phyloP scores from a whole-genome alignment of 2,113 vertebrate species.

The Sminthopsis crassicaudata region DNA sequence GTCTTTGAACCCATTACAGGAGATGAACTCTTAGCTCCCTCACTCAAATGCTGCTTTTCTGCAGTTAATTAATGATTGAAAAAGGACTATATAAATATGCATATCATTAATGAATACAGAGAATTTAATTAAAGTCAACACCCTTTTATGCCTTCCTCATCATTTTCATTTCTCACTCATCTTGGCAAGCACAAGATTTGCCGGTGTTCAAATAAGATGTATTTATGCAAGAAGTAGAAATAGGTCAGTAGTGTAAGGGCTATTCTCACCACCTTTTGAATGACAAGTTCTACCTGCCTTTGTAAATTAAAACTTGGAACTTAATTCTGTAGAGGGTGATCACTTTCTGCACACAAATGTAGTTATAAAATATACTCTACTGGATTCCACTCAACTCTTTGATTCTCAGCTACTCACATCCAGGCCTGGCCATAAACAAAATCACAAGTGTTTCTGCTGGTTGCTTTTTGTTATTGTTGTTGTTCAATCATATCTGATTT shows the following conservation, averaged over 20 bases:
- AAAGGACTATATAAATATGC: neutral
- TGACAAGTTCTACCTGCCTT: neutral
- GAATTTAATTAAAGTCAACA: neutral
- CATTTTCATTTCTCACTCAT: neutral
- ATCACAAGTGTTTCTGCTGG: neutral
- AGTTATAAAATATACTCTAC: neutral
- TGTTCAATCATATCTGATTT: neutral
- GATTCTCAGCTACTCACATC: neutral
- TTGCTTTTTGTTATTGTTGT: neutral
- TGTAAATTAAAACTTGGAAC: neutral
- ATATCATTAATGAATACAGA: neutral
- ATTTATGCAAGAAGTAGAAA: neutral
- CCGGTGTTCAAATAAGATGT: constrained; percentile 23
- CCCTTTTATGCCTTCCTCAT: neutral
- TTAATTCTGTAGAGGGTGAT: neutral
- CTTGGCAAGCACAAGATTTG: neutral
- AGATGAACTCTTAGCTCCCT: neutral
- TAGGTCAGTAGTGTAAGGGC: neutral
- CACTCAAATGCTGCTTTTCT: neutral
- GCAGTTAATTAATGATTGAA: constrained; percentile 2
- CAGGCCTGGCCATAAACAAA: neutral
- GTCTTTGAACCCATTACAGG: neutral
- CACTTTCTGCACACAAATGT: neutral
- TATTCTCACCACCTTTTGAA: neutral
- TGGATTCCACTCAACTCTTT: neutral